Evolutionary conservation across 2,888 invertebrate genomes (phyloP), one percentile per base, ranked within the genome.

Genomic region (Dicranocentrus wangi): DNA sequence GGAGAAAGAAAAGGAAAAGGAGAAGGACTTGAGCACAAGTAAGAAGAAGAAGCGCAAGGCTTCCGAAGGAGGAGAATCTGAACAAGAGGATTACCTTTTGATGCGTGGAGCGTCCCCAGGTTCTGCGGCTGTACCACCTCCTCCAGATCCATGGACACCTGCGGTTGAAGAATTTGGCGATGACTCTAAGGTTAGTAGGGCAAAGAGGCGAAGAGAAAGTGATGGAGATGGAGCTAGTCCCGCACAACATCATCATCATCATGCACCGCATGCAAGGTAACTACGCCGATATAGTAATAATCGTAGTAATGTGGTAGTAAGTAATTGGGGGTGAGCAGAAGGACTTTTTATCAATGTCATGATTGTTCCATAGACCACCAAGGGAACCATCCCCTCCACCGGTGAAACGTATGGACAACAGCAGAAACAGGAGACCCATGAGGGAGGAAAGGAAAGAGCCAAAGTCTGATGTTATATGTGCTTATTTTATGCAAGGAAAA

Each of bases 401-500:
- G 32, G 47, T 82, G 23, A 39, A 55, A 27, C 63, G 53, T 17
- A 55, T 65, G 55, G 61, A 70, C 51, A 61, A 8, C n/a, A 42
- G 21, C 17, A 25, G 63, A n/a, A 61, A 47, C 28, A 77, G 69
- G 13, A 82, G 83, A 47, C 55, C 42, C 2, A 19, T 32, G 5
- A 53, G 39, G 5, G 51, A 65, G 1, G 68, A 75, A 28, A 13
- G 78, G 13, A 79, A 65, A 66, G 83, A 79, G 27, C 81, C 73
- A 71, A 85, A 87, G 87, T 91, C 92, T 5, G 93, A 93, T 81
- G 92, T 92, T 19, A 92, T 95, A 83, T 96, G 96, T 88, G 91
- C 94, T 85, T 95, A 94, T 90, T 95, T 92, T 88, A 92, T 95
- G 91, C 95, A 95, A 89, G 96, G 96, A 76, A 95, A 95, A 89